Conservation (phyloP, 1,140 invertebrate species). For the Hirudo medicinalis region DNA sequence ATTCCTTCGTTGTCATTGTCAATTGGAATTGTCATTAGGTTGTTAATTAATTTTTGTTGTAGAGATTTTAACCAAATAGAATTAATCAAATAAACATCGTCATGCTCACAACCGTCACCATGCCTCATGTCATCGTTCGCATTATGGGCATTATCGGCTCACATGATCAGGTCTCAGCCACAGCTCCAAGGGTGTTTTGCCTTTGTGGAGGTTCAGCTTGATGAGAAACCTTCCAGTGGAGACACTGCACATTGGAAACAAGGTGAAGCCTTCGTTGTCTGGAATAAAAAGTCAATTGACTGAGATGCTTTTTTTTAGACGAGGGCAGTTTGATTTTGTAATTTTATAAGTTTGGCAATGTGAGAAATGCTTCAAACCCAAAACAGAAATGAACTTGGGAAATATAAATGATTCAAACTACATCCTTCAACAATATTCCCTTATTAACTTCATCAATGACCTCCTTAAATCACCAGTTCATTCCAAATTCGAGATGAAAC, state of each 20-base stretch:
- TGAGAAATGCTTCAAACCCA: neutral
- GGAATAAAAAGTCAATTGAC: neutral
- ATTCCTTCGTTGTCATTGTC: neutral
- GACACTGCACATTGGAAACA: neutral
- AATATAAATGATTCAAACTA: neutral
- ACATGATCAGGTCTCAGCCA: constrained; percentile 4
- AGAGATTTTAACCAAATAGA: no score
- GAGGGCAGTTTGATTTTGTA: no score
- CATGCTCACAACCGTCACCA: no score
- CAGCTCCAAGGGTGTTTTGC: neutral
- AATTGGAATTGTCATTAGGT: neutral
- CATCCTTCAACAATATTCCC: neutral
- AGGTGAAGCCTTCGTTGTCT: neutral
- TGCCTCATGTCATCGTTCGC: no score
- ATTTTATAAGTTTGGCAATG: no score
- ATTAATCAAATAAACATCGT: no score
- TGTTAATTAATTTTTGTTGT: no score
- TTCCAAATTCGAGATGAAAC: no score
- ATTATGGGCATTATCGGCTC: neutral
- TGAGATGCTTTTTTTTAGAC: no score
- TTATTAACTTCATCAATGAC: neutral
- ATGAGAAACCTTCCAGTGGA: neutral
- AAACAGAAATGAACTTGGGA: neutral
- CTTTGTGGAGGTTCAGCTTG: neutral
- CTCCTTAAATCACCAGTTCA: neutral